Conservation (phyloP, 2,888 invertebrate species). For the Petrolisthes manimaculis region DNA sequence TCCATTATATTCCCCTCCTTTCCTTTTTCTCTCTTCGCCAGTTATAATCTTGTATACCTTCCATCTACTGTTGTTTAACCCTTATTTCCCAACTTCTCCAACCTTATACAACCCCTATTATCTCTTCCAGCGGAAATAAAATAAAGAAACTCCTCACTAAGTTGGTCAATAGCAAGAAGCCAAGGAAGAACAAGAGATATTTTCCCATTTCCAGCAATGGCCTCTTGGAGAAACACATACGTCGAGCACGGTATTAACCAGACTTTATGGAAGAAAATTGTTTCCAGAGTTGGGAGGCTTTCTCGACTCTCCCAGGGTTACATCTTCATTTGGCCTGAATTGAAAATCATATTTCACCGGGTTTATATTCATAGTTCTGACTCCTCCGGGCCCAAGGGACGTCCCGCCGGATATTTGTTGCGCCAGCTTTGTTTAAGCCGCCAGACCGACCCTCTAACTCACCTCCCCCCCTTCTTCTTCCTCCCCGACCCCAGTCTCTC, state of each 20-base stretch:
- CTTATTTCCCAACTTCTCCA: not conserved
- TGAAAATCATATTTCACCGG: constrained; percentile 61
- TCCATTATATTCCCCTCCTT: not conserved
- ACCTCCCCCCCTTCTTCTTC: not conserved
- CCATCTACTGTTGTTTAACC: too few relatives aligned
- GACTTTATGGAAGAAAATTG: constrained; percentile 59
- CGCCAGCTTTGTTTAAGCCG: not conserved
- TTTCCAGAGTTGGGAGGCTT: constrained; percentile 56
- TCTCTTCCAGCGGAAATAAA: constrained; percentile 11
- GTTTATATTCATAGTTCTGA: constrained; percentile 53
- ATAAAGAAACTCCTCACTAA: constrained; percentile 38
- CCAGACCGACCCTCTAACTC: not conserved
- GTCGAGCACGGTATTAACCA: constrained; percentile 55
- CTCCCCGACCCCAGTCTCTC: not conserved
- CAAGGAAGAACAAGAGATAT: constrained; percentile 55
- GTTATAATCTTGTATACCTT: too few relatives aligned
- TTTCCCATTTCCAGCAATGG: constrained; percentile 60
- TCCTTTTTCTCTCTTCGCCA: not conserved
- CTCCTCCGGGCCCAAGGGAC: not conserved
- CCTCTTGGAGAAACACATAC: constrained; percentile 58
- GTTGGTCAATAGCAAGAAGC: constrained; percentile 56
- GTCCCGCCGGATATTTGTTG: not conserved
- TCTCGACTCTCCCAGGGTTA: constrained; percentile 46
- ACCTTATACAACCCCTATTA: not conserved
- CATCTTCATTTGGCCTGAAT: constrained; percentile 57